phyloP scores from a whole-genome alignment of 2,113 vertebrate genomes.

The Neogale vison region DNA sequence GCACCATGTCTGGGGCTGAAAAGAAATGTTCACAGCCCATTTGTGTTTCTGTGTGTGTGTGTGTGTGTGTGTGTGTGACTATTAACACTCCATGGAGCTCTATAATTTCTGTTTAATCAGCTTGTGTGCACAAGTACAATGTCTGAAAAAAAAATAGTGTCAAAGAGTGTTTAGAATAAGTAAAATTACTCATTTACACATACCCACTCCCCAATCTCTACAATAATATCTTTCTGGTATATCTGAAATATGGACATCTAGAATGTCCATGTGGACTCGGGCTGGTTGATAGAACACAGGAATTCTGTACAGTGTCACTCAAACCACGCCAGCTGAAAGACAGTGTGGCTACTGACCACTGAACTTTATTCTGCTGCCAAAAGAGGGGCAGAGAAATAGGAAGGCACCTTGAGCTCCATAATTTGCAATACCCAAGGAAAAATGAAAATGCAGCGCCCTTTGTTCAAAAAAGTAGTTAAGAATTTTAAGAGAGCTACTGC shows the following conservation, averaged over 20 bases:
- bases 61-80: not conserved
- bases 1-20: not conserved
- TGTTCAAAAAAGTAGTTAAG: not conserved
- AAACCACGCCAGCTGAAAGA: not conserved
- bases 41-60: not conserved
- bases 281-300: too few relatives aligned
- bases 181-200: not conserved
- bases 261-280: not conserved
- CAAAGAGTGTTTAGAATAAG: not conserved
- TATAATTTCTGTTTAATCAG: not conserved
- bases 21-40: not conserved
- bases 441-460: not conserved
- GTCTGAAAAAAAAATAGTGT: not conserved
- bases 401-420: not conserved
- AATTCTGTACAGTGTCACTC: not conserved
- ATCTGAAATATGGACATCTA: not conserved
- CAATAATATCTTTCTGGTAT: not conserved
- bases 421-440: not conserved
- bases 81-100: fast-evolving
- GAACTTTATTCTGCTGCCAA: not conserved
- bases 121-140: not conserved
- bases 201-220: too few relatives aligned
- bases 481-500: fast-evolving
- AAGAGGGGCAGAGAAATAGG: not conserved
- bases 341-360: too few relatives aligned